Evolutionary conservation across 1,140 invertebrate species (phyloP).

Genomic region (Aphelenchoides fujianensis): DNA sequence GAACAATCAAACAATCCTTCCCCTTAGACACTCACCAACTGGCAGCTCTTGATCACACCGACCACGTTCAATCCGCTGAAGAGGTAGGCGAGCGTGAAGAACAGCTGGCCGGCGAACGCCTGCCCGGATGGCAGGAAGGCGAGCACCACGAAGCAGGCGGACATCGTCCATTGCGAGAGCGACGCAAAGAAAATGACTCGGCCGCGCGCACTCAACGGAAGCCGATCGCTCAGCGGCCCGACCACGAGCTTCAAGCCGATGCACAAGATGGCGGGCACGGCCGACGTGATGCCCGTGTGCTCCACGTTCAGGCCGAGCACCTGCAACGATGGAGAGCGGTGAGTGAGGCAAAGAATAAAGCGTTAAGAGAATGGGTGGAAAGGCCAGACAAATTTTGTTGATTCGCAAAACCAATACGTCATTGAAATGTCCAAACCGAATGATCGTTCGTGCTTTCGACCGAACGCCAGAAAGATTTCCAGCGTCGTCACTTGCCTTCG

Average conservation of each 20-base stretch:
- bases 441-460: too few species aligned
- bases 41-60: conserved; percentile 36
- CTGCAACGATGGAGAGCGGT: too few species aligned
- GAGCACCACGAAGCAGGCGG: conserved; percentile 46
- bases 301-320: conserved; percentile 46
- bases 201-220: conserved; percentile 25
- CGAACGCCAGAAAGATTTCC: too few species aligned
- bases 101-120: conserved; percentile 38
- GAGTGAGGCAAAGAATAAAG: too few species aligned
- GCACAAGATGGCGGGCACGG: conserved; percentile 41
- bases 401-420: too few species aligned
- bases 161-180: conserved; percentile 49
- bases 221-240: conserved; percentile 43
- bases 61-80: conserved; percentile 49
- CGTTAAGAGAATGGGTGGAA: too few species aligned
- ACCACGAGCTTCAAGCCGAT: conserved; percentile 41
- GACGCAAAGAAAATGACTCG: conserved; percentile 40
- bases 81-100: conserved; percentile 41
- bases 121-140: conserved; percentile 44
- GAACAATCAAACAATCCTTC: background rate
- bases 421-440: too few species aligned
- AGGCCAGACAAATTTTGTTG: too few species aligned
- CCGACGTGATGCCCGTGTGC: conserved; percentile 47
- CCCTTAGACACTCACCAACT: conserved; percentile 35
- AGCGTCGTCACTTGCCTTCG: too few species aligned